Evolutionary conservation across 2,113 vertebrate genomes (phyloP).

Genomic region (Crotalus viridis): DNA sequence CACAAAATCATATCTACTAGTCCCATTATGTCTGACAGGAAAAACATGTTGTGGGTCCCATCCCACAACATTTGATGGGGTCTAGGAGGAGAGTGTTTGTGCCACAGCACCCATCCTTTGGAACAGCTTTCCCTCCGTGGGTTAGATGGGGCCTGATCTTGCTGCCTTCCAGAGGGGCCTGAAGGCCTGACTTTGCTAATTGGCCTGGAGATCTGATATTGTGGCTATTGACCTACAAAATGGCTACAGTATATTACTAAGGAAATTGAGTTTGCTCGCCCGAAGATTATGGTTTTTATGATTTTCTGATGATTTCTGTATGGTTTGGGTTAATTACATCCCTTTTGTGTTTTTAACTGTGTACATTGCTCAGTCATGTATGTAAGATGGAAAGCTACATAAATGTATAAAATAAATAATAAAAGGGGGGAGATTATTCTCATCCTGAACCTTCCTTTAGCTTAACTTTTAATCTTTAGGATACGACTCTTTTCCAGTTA

Average conservation of each 20-base stretch:
- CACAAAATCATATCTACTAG: too few relatives aligned
- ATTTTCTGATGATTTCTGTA: neutral
- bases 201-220: neutral
- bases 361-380: neutral
- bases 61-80: neutral
- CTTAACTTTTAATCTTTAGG: neutral
- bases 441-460: neutral
- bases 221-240: neutral
- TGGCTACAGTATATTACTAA: neutral
- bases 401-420: neutral
- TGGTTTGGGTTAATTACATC: neutral
- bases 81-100: neutral
- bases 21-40: too few relatives aligned
- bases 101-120: neutral
- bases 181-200: neutral
- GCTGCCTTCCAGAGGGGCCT: neutral
- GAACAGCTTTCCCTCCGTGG: neutral
- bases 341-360: neutral
- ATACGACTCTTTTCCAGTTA: neutral
- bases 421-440: neutral
- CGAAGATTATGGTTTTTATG: neutral
- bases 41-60: too few relatives aligned
- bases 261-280: neutral
- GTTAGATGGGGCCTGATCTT: neutral
- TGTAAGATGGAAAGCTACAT: neutral